Evolutionary conservation across 2,113 vertebrate genomes (phyloP).

Genomic region (Hoplias malabaricus): DNA sequence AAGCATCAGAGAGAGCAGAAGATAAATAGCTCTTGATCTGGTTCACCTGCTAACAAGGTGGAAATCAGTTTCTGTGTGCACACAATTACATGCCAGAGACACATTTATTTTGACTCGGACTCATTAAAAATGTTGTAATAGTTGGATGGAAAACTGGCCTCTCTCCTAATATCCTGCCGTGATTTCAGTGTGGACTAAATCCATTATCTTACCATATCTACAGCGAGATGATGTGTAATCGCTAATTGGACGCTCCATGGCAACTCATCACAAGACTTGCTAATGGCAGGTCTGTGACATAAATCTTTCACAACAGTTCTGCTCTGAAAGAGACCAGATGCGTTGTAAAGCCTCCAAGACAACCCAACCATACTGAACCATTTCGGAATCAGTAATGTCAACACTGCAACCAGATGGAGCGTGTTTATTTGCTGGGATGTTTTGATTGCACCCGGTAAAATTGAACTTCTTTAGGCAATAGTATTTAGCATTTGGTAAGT

Average conservation of each 20-base stretch:
- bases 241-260: slow-evolving; percentile 59
- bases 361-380: slow-evolving; percentile 60
- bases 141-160: slow-evolving; percentile 40
- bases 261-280: slow-evolving; percentile 55
- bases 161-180: slow-evolving; percentile 29
- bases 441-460: slow-evolving; percentile 63
- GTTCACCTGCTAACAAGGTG: neutral
- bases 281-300: slow-evolving; percentile 57
- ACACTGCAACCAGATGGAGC: slow-evolving; percentile 65
- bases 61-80: slow-evolving; percentile 8
- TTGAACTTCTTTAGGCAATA: slow-evolving; percentile 41
- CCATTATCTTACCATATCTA: slow-evolving; percentile 51
- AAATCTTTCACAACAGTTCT: slow-evolving; percentile 57
- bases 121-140: slow-evolving; percentile 48
- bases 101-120: slow-evolving; percentile 40
- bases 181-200: slow-evolving; percentile 43
- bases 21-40: slow-evolving; percentile 33
- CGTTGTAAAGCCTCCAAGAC: slow-evolving; percentile 56
- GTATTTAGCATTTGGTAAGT: slow-evolving; percentile 39
- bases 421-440: slow-evolving; percentile 64
- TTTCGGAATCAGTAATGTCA: slow-evolving; percentile 66
- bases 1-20: neutral
- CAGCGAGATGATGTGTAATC: slow-evolving; percentile 52
- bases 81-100: slow-evolving; percentile 28
- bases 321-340: slow-evolving; percentile 64